These are phyloP conservation scores for Cydia strobilella DNA, from an alignment of 1,140 invertebrate genomes.

Conservation along the genomic window DNA sequence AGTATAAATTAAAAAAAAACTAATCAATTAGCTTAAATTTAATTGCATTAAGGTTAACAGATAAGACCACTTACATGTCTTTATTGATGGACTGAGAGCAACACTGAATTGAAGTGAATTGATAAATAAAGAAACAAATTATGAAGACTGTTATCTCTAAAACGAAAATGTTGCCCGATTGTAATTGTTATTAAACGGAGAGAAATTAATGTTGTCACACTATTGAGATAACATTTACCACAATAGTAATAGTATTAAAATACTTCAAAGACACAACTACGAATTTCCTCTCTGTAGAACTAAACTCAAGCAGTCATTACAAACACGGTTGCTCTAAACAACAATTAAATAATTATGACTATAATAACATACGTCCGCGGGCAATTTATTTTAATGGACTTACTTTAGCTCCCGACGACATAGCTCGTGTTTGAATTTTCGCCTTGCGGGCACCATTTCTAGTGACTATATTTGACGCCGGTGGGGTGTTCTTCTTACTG, in stretches of 20 bases:
- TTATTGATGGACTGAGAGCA: not conserved
- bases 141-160: not conserved
- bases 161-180: not conserved
- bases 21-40: too few species aligned
- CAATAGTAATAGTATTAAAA: not conserved
- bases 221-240: not conserved
- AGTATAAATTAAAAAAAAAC: too few species aligned
- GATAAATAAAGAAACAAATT: not conserved
- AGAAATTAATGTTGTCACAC: not conserved
- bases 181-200: not conserved
- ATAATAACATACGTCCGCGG: not conserved
- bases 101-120: not conserved
- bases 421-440: conserved; percentile 82
- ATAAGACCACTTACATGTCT: not conserved
- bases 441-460: conserved; percentile 81
- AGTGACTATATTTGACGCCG: conserved; percentile 74
- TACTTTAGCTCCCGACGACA: conserved; percentile 77
- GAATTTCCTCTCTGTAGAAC: not conserved
- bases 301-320: not conserved
- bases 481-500: conserved; percentile 63
- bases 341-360: not conserved
- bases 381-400: conserved; percentile 22
- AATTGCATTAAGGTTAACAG: not conserved
- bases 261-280: not conserved
- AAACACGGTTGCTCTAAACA: not conserved